Percentiles rank a stretch among this genome's conserved stretches.
Conservation (phyloP, 2,797 vertebrate species). For the Thripadectes ignobilis region DNA sequence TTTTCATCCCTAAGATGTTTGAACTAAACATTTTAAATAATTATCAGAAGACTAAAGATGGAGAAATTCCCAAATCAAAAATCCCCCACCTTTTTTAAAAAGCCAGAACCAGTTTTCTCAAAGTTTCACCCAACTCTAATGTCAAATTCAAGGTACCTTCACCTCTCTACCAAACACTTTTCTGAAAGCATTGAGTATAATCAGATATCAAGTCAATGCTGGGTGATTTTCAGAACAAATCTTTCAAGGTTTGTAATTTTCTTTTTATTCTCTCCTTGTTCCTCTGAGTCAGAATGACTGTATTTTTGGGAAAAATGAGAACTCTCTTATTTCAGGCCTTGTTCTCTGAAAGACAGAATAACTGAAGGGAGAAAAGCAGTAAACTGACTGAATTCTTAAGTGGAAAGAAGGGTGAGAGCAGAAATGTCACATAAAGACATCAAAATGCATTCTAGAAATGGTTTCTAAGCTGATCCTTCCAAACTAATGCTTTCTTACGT, state of each 20-base stretch:
- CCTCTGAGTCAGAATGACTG: not conserved
- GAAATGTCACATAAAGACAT: not conserved
- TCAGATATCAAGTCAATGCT: not conserved
- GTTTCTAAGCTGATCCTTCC: not conserved
- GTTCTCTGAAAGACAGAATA: not conserved
- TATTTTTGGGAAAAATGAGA: not conserved
- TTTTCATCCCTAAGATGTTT: not conserved
- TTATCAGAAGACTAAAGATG: not conserved
- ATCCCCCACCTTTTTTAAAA: not conserved
- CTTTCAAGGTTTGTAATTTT: not conserved
- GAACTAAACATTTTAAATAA: not conserved
- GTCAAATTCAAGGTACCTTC: not conserved
- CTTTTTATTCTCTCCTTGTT: not conserved
- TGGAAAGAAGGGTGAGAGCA: not conserved
- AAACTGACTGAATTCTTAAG: not conserved
- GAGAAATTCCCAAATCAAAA: not conserved
- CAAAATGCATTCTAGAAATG: not conserved
- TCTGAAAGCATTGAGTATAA: not conserved
- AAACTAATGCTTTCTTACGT: not conserved
- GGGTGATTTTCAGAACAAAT: not conserved
- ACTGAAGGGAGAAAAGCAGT: not conserved
- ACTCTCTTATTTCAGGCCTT: not conserved
- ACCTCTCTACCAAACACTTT: not conserved
- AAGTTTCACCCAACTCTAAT: not conserved
- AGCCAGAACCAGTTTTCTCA: not conserved